phyloP scores from a whole-genome alignment of 2,797 vertebrate species.

The Glossophaga mutica region DNA sequence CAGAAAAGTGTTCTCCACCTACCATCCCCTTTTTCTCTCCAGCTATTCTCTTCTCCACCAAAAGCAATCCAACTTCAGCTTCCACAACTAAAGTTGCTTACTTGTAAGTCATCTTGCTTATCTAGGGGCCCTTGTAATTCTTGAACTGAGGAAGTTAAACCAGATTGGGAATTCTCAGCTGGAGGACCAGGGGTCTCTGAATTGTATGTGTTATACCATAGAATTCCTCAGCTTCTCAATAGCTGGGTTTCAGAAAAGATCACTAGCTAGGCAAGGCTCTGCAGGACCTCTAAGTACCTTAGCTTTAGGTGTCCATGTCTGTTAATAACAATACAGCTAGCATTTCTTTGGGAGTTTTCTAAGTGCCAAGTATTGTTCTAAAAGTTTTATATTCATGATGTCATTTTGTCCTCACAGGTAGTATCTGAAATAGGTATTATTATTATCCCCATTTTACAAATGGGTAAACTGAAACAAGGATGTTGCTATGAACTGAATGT shows the following conservation, averaged over 20 bases:
- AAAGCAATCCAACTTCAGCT: neutral
- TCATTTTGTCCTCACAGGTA: neutral
- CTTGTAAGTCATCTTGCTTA: neutral
- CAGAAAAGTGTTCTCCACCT: neutral
- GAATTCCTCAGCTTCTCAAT: neutral
- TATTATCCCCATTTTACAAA: neutral
- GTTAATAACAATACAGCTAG: neutral
- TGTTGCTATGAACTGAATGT: neutral
- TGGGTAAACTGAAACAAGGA: neutral
- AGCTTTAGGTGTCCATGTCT: neutral
- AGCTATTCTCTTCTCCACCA: neutral
- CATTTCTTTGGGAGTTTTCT: neutral
- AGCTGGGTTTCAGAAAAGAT: neutral
- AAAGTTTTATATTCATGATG: neutral
- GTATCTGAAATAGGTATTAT: neutral
- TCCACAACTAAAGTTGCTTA: neutral
- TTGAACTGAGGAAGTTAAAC: neutral
- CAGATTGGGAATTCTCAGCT: neutral
- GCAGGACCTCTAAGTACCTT: neutral
- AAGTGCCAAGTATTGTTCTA: neutral
- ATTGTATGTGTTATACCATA: neutral
- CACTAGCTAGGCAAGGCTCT: neutral
- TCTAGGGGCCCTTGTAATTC: neutral
- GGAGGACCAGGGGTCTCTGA: neutral
- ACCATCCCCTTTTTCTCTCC: neutral